Evolutionary conservation across 2,797 vertebrate genomes (phyloP), one percentile per base, ranked within the genome.

Genomic region (Halcyon smyrnensis): DNA sequence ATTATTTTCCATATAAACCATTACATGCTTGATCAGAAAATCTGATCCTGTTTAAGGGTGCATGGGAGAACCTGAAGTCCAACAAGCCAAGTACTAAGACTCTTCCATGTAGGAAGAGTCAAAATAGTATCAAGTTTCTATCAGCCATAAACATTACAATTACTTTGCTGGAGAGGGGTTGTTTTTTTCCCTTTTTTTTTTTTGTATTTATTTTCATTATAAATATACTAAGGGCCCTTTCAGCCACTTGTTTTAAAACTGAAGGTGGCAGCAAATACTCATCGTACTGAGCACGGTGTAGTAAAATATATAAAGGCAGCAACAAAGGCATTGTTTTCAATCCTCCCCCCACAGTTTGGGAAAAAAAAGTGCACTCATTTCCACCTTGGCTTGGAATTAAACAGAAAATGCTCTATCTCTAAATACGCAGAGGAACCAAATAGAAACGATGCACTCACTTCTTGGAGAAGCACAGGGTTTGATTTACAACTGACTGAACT

Each of bases 201-300:
- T n/a, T 36, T 36, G 8, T 9, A 60, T 71, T 57, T 53, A 7
- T 51, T 82, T 82, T 69, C 12, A 70, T 23, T 12, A 70, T 62
- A 77, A 78, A 84, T 12, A 43, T 8, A 63, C 12, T 5, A 69
- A 57, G 17, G 32, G 46, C 25, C 76, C 59, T 79, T 76, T 76
- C 70, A 70, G 34, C 28, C 56, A 53, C 43, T 79, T 54, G n/a
- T 54, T 89, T 80, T 48, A 79, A 45, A 96, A 93, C 94, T 90
- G 93, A 91, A 97, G 96, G 90, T 96, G 96, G 95, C 96, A 96
- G 94, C 93, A 96, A 90, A 95, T 7, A 37, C 39, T 76, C 80
- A 25, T 50, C 25, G 64, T 11, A 28, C 32, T 41, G 62, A 89
- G 76, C 25, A 71, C 0, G 4, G 34, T n/a, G 32, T 4, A 67